phyloP scores from a whole-genome alignment of 2,888 invertebrate species.

The Cephalotes varians region DNA sequence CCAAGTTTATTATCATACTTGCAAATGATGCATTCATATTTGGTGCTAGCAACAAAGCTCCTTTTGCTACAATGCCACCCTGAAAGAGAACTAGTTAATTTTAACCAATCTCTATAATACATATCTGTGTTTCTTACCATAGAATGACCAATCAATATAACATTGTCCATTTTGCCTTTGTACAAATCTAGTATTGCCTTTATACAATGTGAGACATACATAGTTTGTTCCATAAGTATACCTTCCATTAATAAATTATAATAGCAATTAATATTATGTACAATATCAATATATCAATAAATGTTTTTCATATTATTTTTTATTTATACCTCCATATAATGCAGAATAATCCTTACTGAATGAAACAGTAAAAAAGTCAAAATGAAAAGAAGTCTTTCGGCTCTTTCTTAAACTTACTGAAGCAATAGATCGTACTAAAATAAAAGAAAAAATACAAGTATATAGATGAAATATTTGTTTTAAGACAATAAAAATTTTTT shows the following conservation, averaged over 20 bases:
- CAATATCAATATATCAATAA: neutral
- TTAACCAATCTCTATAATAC: neutral
- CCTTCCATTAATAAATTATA: slow-evolving; percentile 80
- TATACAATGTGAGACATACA: slow-evolving; percentile 91
- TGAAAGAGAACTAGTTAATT: slow-evolving; percentile 81
- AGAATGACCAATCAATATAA: slow-evolving; percentile 97
- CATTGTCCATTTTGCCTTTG: slow-evolving; percentile 86
- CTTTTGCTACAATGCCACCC: slow-evolving; percentile 95
- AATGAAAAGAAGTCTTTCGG: slow-evolving; percentile 91
- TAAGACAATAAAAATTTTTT: neutral
- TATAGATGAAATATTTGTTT: neutral
- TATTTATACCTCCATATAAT: slow-evolving; percentile 90
- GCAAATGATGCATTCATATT: slow-evolving; percentile 87
- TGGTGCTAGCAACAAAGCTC: slow-evolving; percentile 88
- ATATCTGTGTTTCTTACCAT: slow-evolving; percentile 89
- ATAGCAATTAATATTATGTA: neutral
- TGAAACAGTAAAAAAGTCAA: slow-evolving; percentile 97
- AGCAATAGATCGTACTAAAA: slow-evolving; percentile 93
- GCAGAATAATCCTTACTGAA: slow-evolving; percentile 96
- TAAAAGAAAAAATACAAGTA: neutral
- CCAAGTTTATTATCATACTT: slow-evolving; percentile 92
- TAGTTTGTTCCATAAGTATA: slow-evolving; percentile 91
- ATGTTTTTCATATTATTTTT: neutral
- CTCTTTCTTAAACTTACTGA: slow-evolving; percentile 96
- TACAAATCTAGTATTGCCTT: slow-evolving; percentile 92